Percentiles rank a stretch among this genome's conserved stretches.
These are phyloP conservation scores for Lasaia peninsularis DNA, from an alignment of 1,140 invertebrate species.

Conservation along the genomic window DNA sequence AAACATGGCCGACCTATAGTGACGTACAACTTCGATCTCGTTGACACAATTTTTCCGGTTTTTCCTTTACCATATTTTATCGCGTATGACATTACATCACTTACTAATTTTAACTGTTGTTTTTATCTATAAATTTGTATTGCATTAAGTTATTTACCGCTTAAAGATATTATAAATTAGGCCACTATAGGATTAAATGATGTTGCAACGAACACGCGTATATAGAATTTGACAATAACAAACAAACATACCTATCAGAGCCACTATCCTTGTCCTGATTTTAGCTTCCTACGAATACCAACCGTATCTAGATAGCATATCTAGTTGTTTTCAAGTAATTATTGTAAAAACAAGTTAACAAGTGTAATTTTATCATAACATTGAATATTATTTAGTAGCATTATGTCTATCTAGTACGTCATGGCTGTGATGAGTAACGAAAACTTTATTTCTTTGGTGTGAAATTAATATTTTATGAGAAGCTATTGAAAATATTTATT, in stretches of 20 bases:
- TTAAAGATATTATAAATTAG: conserved; percentile 17
- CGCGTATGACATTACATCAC: background rate
- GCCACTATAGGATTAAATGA: conserved; percentile 5
- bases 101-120: conserved; percentile 8
- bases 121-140: conserved; percentile 5
- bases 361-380: conserved; percentile 6
- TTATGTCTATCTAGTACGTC: no score
- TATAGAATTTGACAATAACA: conserved; percentile 59
- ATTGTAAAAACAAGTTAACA: conserved; percentile 12
- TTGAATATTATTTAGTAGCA: no score
- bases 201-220: conserved; percentile 66
- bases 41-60: conserved; percentile 53
- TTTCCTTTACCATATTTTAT: conserved; percentile 17
- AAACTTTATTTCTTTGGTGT: background rate
- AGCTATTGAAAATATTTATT: conserved; percentile 5
- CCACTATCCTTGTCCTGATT: conserved; percentile 69
- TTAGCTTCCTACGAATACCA: conserved; percentile 55
- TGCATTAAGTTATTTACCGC: conserved; percentile 1
- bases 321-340: conserved; percentile 52
- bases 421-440: no score
- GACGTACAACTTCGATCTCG: conserved; percentile 53
- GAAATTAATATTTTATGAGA: conserved; percentile 42
- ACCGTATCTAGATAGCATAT: conserved; percentile 61
- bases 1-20: conserved; percentile 55
- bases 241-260: conserved; percentile 55